Evolutionary conservation across 2,113 vertebrate species (phyloP).

Genomic region (Nipponia nippon): DNA sequence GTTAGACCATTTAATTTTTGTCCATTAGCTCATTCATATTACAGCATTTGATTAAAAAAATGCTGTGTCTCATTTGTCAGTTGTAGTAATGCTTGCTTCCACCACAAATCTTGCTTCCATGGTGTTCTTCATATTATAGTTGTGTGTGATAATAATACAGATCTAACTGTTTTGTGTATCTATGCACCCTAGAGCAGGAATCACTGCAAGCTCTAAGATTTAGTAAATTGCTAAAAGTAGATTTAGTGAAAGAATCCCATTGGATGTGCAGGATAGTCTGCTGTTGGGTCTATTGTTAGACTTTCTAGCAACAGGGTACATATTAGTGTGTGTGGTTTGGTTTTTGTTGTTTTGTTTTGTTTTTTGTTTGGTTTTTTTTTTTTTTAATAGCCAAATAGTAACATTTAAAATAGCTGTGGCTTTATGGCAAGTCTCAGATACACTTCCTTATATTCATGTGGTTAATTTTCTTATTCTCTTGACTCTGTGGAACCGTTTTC

Average conservation of each 20-base stretch:
- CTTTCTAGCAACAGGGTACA: background rate
- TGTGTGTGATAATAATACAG: background rate
- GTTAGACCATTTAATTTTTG: background rate
- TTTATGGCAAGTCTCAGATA: background rate
- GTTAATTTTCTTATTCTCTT: background rate
- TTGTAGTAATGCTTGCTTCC: background rate
- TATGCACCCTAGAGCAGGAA: background rate
- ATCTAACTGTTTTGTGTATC: background rate
- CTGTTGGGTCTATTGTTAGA: background rate
- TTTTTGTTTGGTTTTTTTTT: too few species aligned
- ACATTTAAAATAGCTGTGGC: background rate
- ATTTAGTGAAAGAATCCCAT: background rate
- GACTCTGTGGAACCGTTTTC: background rate
- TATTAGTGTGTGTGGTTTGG: background rate
- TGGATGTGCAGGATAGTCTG: background rate
- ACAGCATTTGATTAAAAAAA: background rate
- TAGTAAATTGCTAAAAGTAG: background rate
- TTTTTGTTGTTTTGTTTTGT: background rate
- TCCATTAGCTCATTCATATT: background rate
- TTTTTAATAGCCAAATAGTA: background rate
- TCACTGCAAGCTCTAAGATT: background rate
- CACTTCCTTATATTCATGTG: background rate
- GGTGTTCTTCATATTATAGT: background rate
- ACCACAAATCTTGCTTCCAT: background rate
- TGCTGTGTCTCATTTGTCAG: background rate